Conservation (phyloP, 2,113 vertebrate species). For the Istiophorus platypterus region DNA sequence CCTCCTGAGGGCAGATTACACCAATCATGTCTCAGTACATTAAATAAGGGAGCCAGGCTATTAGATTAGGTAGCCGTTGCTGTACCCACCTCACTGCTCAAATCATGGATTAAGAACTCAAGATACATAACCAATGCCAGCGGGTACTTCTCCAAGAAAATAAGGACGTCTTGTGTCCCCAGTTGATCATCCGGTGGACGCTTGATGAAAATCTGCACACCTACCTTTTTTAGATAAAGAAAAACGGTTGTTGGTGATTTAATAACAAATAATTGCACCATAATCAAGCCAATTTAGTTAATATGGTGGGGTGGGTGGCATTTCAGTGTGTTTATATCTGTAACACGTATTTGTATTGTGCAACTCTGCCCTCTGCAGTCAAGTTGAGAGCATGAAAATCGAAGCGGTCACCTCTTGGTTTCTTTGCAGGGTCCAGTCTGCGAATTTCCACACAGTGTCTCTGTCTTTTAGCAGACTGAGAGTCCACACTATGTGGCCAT, state of each 20-base stretch:
- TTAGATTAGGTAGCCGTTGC: constrained; percentile 23
- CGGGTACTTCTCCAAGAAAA: constrained; percentile 69
- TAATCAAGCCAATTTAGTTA: constrained; percentile 17
- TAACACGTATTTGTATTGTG: constrained; percentile 22
- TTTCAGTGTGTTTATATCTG: not conserved
- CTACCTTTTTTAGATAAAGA: constrained; percentile 65
- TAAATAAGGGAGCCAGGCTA: constrained; percentile 24
- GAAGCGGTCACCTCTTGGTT: constrained; percentile 74
- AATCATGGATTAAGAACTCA: constrained; percentile 75
- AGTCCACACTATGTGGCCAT: constrained; percentile 71
- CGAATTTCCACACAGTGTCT: constrained; percentile 73
- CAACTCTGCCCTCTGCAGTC: constrained; percentile 76
- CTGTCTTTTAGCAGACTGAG: constrained; percentile 68
- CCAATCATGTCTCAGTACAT: constrained; percentile 32
- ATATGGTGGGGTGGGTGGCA: not conserved
- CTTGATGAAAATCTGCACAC: constrained; percentile 77
- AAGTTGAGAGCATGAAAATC: constrained; percentile 1
- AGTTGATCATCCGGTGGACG: constrained; percentile 56
- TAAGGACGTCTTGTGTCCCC: constrained; percentile 59
- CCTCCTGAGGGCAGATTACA: constrained; percentile 68
- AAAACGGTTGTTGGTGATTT: constrained; percentile 10
- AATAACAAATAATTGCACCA: constrained; percentile 5
- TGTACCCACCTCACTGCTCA: constrained; percentile 73
- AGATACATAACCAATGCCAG: constrained; percentile 71
- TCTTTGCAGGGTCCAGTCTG: constrained; percentile 77